Evolutionary conservation across 2,888 invertebrate species (phyloP), one percentile per base, ranked within the genome.

Genomic region (Pseudanteris insignis): DNA sequence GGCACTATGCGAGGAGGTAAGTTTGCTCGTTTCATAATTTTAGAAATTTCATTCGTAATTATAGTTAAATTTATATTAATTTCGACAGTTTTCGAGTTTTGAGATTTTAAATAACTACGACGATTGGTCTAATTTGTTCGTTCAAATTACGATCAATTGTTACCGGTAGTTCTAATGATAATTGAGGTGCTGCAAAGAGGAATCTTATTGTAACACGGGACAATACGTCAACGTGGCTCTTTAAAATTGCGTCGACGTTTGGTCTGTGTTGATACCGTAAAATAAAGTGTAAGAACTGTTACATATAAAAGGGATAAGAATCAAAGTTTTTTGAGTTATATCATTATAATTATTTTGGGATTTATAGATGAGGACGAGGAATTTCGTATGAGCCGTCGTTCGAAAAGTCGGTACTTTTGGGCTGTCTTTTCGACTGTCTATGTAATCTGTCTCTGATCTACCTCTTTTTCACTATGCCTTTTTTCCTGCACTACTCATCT

Each of bases 1-100:
- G 85, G 86, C 89, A 71, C 86, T 94, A 83, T 94, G 94, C 81
- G 94, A 94, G 83, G 94, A 94, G 91, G 92, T 92, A 85, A 88
- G 88, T 83, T 73, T 67, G 43, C 61, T 59, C 34, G 38, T 48
- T 37, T 10, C 32, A 25, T 15, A 38, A 54, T 14, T 25, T 11
- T 34, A 34, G 43, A 25, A 36, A 30, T 36, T 50, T 43, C 13
- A 15, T 46, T 53, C 15, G 32, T 32, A 18, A 34, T 51, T 29
- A 46, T 30, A 25, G 29, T 40, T 40, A 34, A 51, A n/a, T n/a
- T n/a, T n/a, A n/a, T n/a, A n/a, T n/a, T n/a, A 41, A 28, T 57
- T 57, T 57, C 57, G 43, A 50, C 37, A 11, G 33, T n/a, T 8
- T 41, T 57, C 41, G 36, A 43, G 9, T 12, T 26, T 36, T 36